Conservation (phyloP, 1,140 invertebrate genomes). For the Manduca sexta region DNA sequence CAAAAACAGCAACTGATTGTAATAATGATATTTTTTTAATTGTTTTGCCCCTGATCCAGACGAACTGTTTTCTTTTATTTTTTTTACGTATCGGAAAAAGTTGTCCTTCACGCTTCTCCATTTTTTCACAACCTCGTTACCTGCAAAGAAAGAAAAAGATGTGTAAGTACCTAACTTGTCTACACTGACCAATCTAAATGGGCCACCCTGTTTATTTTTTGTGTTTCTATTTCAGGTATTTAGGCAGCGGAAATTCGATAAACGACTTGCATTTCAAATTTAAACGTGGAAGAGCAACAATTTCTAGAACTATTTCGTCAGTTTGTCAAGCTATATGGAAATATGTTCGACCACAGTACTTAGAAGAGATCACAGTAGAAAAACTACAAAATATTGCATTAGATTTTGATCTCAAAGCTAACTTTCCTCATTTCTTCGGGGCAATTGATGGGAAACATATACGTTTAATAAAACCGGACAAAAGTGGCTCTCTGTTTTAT, state of each 20-base stretch:
- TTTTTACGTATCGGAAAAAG: conserved; percentile 14
- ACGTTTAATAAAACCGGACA: conserved; percentile 4
- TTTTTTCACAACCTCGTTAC: conserved; percentile 16
- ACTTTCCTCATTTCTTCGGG: conserved; percentile 18
- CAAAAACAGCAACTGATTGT: conserved; percentile 19
- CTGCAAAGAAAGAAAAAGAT: conserved; percentile 18
- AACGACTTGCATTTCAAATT: too few relatives aligned
- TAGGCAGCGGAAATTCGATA: too few relatives aligned
- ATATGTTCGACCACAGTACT: conserved; percentile 12
- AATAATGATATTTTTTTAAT: conserved; percentile 21
- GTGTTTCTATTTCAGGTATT: too few relatives aligned
- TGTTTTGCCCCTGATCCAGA: conserved; percentile 20
- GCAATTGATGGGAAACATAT: conserved; percentile 58
- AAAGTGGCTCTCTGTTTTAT: conserved; percentile 56
- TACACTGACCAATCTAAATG: too few relatives aligned
- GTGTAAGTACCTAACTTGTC: too few relatives aligned
- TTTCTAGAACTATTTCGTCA: too few relatives aligned
- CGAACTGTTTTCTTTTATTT: conserved; percentile 11
- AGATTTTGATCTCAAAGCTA: conserved; percentile 17
- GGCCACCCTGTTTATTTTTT: too few relatives aligned
- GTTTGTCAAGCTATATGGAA: conserved; percentile 1
- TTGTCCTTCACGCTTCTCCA: conserved; percentile 17
- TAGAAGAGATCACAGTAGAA: conserved; percentile 13
- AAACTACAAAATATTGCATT: conserved; percentile 15
- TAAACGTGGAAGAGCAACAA: too few relatives aligned